Conservation (phyloP, 2,797 vertebrate species). For the Myiotriccus ornatus region DNA sequence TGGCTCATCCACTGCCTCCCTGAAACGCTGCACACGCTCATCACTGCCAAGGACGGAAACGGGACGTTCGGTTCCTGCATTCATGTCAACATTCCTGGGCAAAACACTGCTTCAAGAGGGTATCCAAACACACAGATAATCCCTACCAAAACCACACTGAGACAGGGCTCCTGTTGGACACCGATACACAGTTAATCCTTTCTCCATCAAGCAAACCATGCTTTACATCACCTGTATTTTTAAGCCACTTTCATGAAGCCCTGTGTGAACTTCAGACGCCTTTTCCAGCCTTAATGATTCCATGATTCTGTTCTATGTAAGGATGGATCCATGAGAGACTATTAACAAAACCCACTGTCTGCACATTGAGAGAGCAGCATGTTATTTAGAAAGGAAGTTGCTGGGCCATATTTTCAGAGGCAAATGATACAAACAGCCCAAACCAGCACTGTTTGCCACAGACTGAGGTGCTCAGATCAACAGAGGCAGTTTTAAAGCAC, state of each 20-base stretch:
- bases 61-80: neutral
- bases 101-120: neutral
- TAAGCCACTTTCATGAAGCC: neutral
- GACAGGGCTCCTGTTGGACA: neutral
- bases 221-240: neutral
- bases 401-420: neutral
- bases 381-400: neutral
- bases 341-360: neutral
- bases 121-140: neutral
- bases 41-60: neutral
- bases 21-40: neutral
- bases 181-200: neutral
- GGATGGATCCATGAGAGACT: neutral
- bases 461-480: neutral
- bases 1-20: neutral
- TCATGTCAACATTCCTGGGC: neutral
- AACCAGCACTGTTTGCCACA: neutral
- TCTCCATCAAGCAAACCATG: neutral
- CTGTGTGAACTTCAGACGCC: neutral
- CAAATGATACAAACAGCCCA: neutral
- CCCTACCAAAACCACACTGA: too few species aligned
- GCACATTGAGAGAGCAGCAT: neutral
- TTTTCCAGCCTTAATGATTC: neutral
- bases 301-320: neutral
- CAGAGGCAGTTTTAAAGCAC: neutral